Conservation (phyloP, 2,888 invertebrate genomes). For the Girardia tigrina region DNA sequence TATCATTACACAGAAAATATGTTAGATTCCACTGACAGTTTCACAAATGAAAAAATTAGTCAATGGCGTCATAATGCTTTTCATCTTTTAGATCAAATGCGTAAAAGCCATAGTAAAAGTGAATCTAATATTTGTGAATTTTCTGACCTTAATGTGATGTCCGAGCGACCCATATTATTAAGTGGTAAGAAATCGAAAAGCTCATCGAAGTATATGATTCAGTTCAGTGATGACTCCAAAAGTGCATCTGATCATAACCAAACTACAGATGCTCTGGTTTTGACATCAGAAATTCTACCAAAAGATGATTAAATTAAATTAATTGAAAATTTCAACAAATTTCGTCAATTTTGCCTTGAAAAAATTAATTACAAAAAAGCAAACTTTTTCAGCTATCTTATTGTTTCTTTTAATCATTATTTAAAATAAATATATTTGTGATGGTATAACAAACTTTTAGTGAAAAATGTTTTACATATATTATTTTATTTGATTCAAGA, state of each 20-base stretch:
- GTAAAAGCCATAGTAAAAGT: conserved; percentile 4
- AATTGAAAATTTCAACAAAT: too few species aligned
- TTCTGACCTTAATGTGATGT: not conserved
- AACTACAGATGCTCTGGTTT: not conserved
- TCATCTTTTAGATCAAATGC: not conserved
- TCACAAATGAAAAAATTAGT: not conserved
- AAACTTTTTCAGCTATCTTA: too few species aligned
- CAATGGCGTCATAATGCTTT: not conserved
- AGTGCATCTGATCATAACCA: not conserved
- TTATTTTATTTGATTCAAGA: too few species aligned
- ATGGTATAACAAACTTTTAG: too few species aligned
- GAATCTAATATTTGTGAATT: not conserved
- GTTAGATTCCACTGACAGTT: not conserved
- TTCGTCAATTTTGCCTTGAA: too few species aligned
- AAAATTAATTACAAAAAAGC: too few species aligned
- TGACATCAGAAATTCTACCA: conserved; percentile 4
- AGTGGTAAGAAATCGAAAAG: not conserved
- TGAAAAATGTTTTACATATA: too few species aligned
- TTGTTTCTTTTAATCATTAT: too few species aligned
- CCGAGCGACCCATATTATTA: not conserved
- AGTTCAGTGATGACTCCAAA: not conserved
- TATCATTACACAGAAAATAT: not conserved
- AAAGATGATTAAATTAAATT: too few species aligned
- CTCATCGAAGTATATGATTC: not conserved
- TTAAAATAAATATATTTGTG: too few species aligned